Percentiles rank a stretch among this genome's conserved stretches.
phyloP scores from a whole-genome alignment of 1,140 invertebrate genomes.

The Saccostrea glomerata region DNA sequence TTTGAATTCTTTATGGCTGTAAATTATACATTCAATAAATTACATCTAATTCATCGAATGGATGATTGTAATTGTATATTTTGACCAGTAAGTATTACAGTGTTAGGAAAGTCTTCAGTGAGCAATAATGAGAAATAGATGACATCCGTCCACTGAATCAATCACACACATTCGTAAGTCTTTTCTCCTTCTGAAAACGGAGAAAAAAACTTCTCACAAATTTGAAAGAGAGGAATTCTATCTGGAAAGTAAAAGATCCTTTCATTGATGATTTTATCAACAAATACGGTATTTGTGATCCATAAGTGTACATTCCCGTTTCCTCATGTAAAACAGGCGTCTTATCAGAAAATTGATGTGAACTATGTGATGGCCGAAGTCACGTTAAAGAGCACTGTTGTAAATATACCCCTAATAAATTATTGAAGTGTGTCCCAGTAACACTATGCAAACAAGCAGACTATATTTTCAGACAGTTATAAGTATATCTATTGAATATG shows the following conservation, averaged over 20 bases:
- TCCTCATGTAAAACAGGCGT: not conserved
- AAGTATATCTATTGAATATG: conserved; percentile 16
- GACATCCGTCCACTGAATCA: too few relatives aligned
- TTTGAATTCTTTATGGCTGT: too few relatives aligned
- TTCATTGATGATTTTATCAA: not conserved
- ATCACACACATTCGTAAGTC: too few relatives aligned
- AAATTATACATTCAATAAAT: too few relatives aligned
- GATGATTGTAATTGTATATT: too few relatives aligned
- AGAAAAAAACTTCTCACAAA: too few relatives aligned
- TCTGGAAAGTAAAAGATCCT: not conserved
- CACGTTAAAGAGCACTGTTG: not conserved
- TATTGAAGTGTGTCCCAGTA: not conserved
- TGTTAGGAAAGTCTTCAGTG: too few relatives aligned
- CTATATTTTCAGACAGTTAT: conserved; percentile 5
- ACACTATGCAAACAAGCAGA: not conserved
- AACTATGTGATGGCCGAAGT: not conserved
- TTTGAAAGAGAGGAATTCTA: too few relatives aligned
- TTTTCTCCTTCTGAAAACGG: too few relatives aligned
- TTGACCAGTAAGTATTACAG: too few relatives aligned
- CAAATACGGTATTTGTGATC: not conserved
- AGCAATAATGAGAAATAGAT: too few relatives aligned
- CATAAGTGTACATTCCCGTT: not conserved
- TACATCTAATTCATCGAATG: too few relatives aligned
- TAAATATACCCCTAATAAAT: not conserved
- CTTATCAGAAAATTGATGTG: conserved; percentile 4